Evolutionary conservation across 2,797 vertebrate genomes (phyloP), one percentile per base, ranked within the genome.

Genomic region (Danio kyathit): DNA sequence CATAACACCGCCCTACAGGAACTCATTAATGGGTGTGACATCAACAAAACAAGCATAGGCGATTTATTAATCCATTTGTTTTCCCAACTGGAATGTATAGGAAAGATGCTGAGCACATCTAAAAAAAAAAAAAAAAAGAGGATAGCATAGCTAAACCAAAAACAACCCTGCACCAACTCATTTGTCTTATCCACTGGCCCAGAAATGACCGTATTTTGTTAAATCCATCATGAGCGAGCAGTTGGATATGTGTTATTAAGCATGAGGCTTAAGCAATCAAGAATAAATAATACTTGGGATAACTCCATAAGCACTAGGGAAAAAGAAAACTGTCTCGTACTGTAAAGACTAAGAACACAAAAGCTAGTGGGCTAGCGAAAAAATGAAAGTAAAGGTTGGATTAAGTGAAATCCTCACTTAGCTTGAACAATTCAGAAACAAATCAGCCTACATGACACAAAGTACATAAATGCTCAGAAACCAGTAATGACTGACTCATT

Each of bases 241-340:
- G 59, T 72, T 19, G 81, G 70, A 86, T 84, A 80, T 74, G 60
- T 46, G 51, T 21, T 64, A 61, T 81, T 83, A 82, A 79, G 65
- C 64, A 48, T 4, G 38, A 57, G 69, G 74, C 75, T 85, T 74
- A 85, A 86, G 54, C 38, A 83, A 84, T 84, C 61, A 79, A 76
- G 17, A 74, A n/a, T 13, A 71, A 51, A 84, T 74, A 82, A 82
- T 83, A 61, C n/a, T 83, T 51, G 19, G 76, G 79, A 83, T 79
- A 78, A 67, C 43, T 57, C 38, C 54, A 79, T 80, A 82, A 87
- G 79, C 57, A 69, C 41, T 80, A 52, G 59, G 48, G 56, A 83
- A 72, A 83, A 64, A 21, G 67, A 21, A 71, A 16, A 69, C 38
- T 52, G 19, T 48, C 54, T 63, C 11, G 1, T 75, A 19, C 77